Percentiles rank a stretch among this genome's conserved stretches.
These are phyloP conservation scores for Drosophila lini DNA, from an alignment of 1,140 invertebrate species.

Conservation along the genomic window DNA sequence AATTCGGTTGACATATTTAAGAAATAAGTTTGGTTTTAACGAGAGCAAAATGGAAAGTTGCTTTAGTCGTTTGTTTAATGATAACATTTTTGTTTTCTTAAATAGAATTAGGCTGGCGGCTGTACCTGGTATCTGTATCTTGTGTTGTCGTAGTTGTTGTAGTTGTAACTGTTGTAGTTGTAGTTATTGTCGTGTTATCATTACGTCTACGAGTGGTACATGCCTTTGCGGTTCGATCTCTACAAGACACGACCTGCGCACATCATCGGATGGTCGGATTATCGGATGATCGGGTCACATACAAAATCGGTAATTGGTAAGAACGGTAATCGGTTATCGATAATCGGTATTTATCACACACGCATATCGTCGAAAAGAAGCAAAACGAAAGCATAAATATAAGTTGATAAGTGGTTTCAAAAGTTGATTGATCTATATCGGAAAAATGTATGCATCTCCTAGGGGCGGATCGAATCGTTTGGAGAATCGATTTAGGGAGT, in stretches of 20 bases:
- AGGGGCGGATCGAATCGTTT: neutral
- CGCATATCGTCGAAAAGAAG: slow-evolving; percentile 42
- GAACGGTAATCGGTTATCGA: slow-evolving; percentile 39
- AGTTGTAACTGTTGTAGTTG: slow-evolving; percentile 62
- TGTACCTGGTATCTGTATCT: slow-evolving; percentile 81
- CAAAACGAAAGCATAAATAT: slow-evolving; percentile 57
- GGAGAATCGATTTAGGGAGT: neutral
- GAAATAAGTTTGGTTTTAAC: slow-evolving; percentile 45
- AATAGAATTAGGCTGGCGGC: slow-evolving; percentile 47
- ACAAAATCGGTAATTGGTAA: slow-evolving; percentile 32
- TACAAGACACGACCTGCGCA: slow-evolving; percentile 77
- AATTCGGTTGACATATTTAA: slow-evolving; percentile 52
- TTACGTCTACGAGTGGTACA: slow-evolving; percentile 77
- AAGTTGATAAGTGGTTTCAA: slow-evolving; percentile 46
- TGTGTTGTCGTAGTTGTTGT: slow-evolving; percentile 77
- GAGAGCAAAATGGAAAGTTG: slow-evolving; percentile 74
- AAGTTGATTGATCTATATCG: slow-evolving; percentile 16
- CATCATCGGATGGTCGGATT: slow-evolving; percentile 40
- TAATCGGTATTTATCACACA: slow-evolving; percentile 28
- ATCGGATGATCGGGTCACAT: slow-evolving; percentile 33
- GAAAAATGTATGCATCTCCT: slow-evolving; percentile 1
- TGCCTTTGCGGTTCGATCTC: slow-evolving; percentile 79
- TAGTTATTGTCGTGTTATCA: slow-evolving; percentile 79
- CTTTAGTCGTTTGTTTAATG: slow-evolving; percentile 55
- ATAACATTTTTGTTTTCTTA: slow-evolving; percentile 31